Base-by-base conservation (phyloP, 2,888 invertebrate species). In the Synanthedon myopaeformis region DNA sequence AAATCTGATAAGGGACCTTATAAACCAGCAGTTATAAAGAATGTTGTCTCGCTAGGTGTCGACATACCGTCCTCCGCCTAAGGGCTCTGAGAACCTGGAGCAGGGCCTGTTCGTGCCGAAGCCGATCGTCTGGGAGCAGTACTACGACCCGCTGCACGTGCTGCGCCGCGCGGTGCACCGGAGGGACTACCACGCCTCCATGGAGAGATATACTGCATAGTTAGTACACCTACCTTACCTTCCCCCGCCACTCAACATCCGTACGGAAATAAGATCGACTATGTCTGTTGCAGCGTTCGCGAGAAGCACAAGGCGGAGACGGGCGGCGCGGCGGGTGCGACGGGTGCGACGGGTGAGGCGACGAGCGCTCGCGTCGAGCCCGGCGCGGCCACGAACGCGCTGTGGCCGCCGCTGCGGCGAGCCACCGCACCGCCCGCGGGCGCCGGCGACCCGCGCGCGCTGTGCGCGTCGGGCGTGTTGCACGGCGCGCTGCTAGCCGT, bases 91-190 rank as follows among this genome's bases (percentile, higher is more conserved):
- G 74, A 95, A 95, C 77, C 89, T 97, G 58, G 98, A 97, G 81
- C 93, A 98, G 85, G 93, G 98, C 56, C 89, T 97, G 90, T 93
- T 98, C 88, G 92, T 94, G 71, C 92, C 98, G 64, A 94, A 94
- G 74, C 89, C 93, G 8, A 87, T 90, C 13, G 94, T 97, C n/a
- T 98, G 98, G 98, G 94, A 96, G 74, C 90, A 92, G 59, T 91
- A 96, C 69, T 98, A 96, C 79, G 97, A 98, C 84, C 98, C 98
- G 0, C 90, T 99, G 55, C 97, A 98, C 79, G 96, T 97, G 28
- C 82, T 97, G 55, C 83, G 98, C 0, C 89, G 98, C 61, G 96
- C 97, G 23, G 96, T 98, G 5, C 97, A 98, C 79, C 86, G 96
- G 52, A 89, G 95, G 58, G 97, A 99, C 77, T 97, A 96, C 79